Conservation (phyloP, 2,888 invertebrate genomes). For the Macrophya annulata region DNA sequence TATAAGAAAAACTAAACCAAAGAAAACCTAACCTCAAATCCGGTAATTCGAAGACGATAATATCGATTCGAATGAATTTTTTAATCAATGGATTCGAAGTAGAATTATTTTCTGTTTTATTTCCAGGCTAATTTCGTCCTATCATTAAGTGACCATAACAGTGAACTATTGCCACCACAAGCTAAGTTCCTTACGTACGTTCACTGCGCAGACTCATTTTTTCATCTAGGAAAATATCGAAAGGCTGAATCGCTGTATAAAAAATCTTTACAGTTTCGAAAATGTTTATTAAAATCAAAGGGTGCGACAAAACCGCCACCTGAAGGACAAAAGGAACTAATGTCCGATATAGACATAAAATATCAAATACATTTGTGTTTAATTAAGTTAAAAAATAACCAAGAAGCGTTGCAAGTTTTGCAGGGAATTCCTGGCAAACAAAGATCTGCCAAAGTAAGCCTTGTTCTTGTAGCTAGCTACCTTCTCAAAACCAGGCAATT, state of each 20-base stretch:
- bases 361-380: slow-evolving; percentile 88
- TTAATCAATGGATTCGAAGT: background rate
- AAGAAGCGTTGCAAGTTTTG: slow-evolving; percentile 83
- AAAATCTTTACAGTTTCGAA: slow-evolving; percentile 85
- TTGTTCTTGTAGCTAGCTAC: background rate
- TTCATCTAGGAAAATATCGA: slow-evolving; percentile 84
- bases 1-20: background rate
- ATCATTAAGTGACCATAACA: slow-evolving; percentile 85
- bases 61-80: background rate
- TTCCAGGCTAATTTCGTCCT: slow-evolving; percentile 85
- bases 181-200: slow-evolving; percentile 86
- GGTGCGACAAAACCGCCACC: slow-evolving; percentile 78
- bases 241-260: slow-evolving; percentile 86
- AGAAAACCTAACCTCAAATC: slow-evolving; percentile 22
- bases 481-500: slow-evolving; percentile 30
- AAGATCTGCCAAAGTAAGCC: slow-evolving; percentile 84
- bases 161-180: slow-evolving; percentile 82
- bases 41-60: background rate
- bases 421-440: slow-evolving; percentile 84
- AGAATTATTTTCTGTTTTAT: slow-evolving; percentile 26
- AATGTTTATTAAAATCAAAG: slow-evolving; percentile 83
- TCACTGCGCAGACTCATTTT: slow-evolving; percentile 87
- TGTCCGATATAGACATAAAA: slow-evolving; percentile 86
- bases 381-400: slow-evolving; percentile 84
- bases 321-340: slow-evolving; percentile 80